These are phyloP conservation scores for Hippocampus zosterae DNA, from an alignment of 2,113 vertebrate species.

Conservation along the genomic window DNA sequence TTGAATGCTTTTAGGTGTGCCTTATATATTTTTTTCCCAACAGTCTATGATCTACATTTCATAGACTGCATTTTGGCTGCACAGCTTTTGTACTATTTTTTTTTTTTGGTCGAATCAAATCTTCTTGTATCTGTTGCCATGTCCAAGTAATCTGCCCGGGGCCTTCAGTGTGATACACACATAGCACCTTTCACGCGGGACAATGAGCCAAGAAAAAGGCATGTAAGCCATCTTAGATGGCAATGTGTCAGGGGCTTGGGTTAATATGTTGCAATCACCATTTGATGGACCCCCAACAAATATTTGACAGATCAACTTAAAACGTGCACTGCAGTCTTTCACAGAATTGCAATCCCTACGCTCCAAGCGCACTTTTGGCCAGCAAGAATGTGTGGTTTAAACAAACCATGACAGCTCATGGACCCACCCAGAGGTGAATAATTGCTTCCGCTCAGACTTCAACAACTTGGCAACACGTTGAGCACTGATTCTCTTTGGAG, in stretches of 20 bases:
- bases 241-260: not conserved
- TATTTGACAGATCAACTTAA: not conserved
- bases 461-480: constrained; percentile 14
- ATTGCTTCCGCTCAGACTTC: constrained; percentile 53
- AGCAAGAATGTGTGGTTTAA: constrained; percentile 10
- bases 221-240: too few species aligned
- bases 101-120: too few species aligned
- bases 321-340: not conserved
- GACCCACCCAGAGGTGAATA: constrained; percentile 46
- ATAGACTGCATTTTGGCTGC: too few species aligned
- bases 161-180: constrained; percentile 1
- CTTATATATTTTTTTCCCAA: too few species aligned
- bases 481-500: constrained; percentile 17
- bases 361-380: not conserved
- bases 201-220: not conserved
- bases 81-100: too few species aligned
- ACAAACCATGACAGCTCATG: constrained; percentile 27
- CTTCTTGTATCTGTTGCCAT: too few species aligned
- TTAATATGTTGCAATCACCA: not conserved
- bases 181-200: not conserved
- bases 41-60: too few species aligned
- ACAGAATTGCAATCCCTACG: not conserved
- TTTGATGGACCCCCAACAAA: not conserved
- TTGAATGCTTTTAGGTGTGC: too few species aligned
- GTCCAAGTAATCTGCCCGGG: too few species aligned